These are phyloP conservation scores for Sesia apiformis DNA, from an alignment of 2,888 invertebrate species.

Conservation along the genomic window DNA sequence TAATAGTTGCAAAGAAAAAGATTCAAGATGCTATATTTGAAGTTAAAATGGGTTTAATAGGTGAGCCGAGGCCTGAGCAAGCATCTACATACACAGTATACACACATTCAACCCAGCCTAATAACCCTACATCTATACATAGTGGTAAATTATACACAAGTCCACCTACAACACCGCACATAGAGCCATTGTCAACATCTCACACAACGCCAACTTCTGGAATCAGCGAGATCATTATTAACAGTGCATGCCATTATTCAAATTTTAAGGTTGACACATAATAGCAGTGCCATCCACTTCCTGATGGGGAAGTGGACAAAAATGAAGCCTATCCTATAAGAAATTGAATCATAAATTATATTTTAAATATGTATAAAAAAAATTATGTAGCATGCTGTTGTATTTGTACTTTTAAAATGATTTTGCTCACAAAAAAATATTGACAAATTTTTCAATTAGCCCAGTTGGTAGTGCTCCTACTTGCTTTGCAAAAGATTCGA, in stretches of 20 bases:
- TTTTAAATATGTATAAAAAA: no score
- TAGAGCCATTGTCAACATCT: slow-evolving; percentile 39
- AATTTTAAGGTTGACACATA: slow-evolving; percentile 62
- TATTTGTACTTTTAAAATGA: no score
- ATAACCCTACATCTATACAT: slow-evolving; percentile 27
- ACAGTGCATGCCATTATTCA: slow-evolving; percentile 52
- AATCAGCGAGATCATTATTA: slow-evolving; percentile 61
- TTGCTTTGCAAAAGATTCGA: no score
- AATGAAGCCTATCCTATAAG: slow-evolving; percentile 23
- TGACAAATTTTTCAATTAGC: no score
- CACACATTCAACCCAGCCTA: slow-evolving; percentile 28
- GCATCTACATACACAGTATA: slow-evolving; percentile 35
- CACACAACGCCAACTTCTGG: slow-evolving; percentile 44
- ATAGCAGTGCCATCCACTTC: slow-evolving; percentile 60
- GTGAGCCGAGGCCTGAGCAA: slow-evolving; percentile 40
- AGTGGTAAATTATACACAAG: slow-evolving; percentile 45
- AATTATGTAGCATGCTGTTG: no score
- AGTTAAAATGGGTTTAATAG: slow-evolving; percentile 74
- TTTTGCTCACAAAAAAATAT: no score
- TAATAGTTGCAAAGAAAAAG: slow-evolving; percentile 74
- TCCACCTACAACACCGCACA: slow-evolving; percentile 39
- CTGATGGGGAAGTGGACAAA: slow-evolving; percentile 50
- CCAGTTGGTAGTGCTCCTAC: no score
- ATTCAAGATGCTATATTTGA: slow-evolving; percentile 77
- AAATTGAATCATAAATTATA: slow-evolving; percentile 9